Conservation (phyloP, 2,797 vertebrate species). For the Salarias fasciatus region DNA sequence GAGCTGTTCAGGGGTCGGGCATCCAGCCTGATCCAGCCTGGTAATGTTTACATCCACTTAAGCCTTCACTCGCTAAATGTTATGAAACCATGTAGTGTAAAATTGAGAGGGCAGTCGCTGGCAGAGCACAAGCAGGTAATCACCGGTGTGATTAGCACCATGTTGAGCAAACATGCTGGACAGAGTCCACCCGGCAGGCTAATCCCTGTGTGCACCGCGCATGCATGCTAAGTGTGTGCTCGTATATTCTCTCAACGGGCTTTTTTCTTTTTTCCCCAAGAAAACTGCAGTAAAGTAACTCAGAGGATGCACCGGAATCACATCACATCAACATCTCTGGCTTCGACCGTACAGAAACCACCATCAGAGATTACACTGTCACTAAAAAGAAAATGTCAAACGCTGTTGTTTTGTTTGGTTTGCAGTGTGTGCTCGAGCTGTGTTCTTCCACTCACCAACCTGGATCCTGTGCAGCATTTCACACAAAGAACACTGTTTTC, state of each 20-base stretch:
- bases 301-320: too few species aligned
- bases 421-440: background rate
- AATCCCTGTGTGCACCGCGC: conserved; percentile 3
- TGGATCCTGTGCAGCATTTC: background rate
- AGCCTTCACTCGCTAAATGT: conserved; percentile 33
- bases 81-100: conserved; percentile 59
- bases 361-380: background rate
- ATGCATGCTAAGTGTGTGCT: background rate
- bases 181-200: conserved; percentile 10
- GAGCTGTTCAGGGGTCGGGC: conserved; percentile 35
- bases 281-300: background rate
- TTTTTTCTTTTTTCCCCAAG: too few species aligned
- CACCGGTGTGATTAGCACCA: conserved; percentile 41
- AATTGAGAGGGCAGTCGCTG: conserved; percentile 42
- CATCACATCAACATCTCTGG: background rate
- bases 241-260: background rate
- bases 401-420: background rate
- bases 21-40: conserved; percentile 24
- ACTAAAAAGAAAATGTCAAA: background rate
- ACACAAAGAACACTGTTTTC: background rate
- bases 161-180: conserved; percentile 32
- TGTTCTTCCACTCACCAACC: background rate
- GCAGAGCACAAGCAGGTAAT: conserved; percentile 53
- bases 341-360: background rate
- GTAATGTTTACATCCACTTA: conserved; percentile 60